Conservation (phyloP, 92 coral and sea anemone species). For the Nematostella vectensis region DNA sequence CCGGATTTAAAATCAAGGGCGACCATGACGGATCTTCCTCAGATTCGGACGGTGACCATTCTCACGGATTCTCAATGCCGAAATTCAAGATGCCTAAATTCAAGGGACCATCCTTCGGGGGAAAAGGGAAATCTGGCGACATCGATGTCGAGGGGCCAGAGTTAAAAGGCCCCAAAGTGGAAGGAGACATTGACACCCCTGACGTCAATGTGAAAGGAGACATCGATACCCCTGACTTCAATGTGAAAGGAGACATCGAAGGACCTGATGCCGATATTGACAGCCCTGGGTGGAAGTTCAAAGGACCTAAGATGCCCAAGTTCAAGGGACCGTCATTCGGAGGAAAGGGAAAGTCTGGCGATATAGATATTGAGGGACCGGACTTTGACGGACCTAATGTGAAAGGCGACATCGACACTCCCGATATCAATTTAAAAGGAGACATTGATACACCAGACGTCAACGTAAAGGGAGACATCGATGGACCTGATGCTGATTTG, state of each 20-base stretch:
- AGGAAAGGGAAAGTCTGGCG: slow-evolving; percentile 9
- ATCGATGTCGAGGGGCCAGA: not conserved
- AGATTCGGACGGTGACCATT: too few species aligned
- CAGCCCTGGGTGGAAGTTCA: slow-evolving; percentile 7
- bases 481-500: slow-evolving; percentile 6
- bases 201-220: slow-evolving; percentile 6
- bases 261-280: slow-evolving; percentile 2
- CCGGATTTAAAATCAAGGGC: too few species aligned
- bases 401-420: slow-evolving; percentile 19
- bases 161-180: slow-evolving; percentile 9
- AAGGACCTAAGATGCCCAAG: slow-evolving; percentile 17
- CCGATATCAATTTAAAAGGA: slow-evolving; percentile 4
- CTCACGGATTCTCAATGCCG: too few species aligned
- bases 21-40: too few species aligned
- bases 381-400: slow-evolving; percentile 19
- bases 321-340: slow-evolving; percentile 21
- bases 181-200: slow-evolving; percentile 10
- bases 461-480: slow-evolving; percentile 9
- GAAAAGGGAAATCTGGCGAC: slow-evolving; percentile 1
- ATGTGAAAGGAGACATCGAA: slow-evolving; percentile 9
- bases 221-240: slow-evolving; percentile 3
- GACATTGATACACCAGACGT: slow-evolving; percentile 11
- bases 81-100: slow-evolving; percentile 8
- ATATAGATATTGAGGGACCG: slow-evolving; percentile 11
- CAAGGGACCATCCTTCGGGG: slow-evolving; percentile 20